A percentile compares a stretch with the other conserved stretches of the same genome.
phyloP scores from a whole-genome alignment of 2,888 invertebrate species.

The Drosophila anomelani region DNA sequence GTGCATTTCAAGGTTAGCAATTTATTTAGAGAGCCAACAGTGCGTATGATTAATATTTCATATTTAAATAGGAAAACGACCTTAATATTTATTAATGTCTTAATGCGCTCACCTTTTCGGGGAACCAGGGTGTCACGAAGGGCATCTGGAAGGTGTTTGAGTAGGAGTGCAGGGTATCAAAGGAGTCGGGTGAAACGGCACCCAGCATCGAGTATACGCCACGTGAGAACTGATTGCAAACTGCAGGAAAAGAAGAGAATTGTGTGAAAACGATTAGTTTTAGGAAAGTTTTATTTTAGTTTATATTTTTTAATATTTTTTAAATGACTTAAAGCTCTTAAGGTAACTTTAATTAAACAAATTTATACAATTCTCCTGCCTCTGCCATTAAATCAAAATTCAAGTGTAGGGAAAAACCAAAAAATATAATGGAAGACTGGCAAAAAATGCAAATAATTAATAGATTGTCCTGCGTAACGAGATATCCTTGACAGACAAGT shows the following conservation, averaged over 20 bases:
- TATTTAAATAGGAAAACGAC: constrained; percentile 71
- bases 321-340: neutral
- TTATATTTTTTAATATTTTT: too few relatives aligned
- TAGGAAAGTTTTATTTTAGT: too few relatives aligned
- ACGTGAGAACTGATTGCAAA: constrained; percentile 95
- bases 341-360: neutral
- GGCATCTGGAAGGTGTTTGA: constrained; percentile 98
- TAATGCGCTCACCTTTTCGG: constrained; percentile 90
- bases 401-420: neutral
- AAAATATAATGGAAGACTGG: constrained; percentile 17
- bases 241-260: constrained; percentile 85
- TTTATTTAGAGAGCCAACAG: constrained; percentile 64
- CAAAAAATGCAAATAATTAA: constrained; percentile 50
- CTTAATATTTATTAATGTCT: constrained; percentile 67
- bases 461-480: constrained; percentile 23
- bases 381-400: neutral
- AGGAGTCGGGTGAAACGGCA: constrained; percentile 96
- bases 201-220: constrained; percentile 96
- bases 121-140: constrained; percentile 97
- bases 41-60: constrained; percentile 82
- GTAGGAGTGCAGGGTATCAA: constrained; percentile 96
- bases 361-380: neutral
- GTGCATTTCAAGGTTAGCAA: constrained; percentile 67
- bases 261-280: neutral
- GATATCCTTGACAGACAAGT: constrained; percentile 8